Percentiles rank a stretch among this genome's conserved stretches.
Conservation (phyloP, 2,113 vertebrate genomes). For the Trematomus loennbergii region DNA sequence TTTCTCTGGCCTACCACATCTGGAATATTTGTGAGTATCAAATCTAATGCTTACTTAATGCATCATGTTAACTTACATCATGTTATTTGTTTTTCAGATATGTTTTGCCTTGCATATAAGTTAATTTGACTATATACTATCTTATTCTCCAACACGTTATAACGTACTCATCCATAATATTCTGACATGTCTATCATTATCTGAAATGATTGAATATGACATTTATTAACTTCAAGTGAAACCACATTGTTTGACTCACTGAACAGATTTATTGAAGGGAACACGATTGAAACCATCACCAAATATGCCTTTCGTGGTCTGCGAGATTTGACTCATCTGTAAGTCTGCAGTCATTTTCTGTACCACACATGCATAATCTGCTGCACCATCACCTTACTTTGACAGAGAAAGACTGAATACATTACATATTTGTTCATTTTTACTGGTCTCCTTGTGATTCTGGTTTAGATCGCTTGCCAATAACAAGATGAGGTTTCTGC, state of each 20-base stretch:
- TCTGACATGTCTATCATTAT: background rate
- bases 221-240: background rate
- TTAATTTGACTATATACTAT: background rate
- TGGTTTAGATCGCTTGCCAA: constrained; percentile 94
- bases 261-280: constrained; percentile 95
- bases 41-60: background rate
- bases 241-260: background rate
- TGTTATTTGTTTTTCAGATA: background rate
- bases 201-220: background rate
- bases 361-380: background rate
- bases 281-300: constrained; percentile 93
- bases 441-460: constrained; percentile 25
- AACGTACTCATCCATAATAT: background rate
- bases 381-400: background rate
- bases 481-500: constrained; percentile 93
- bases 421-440: constrained; percentile 6
- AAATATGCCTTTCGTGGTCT: constrained; percentile 95
- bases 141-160: background rate
- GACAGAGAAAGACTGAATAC: background rate
- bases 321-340: constrained; percentile 95
- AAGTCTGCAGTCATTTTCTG: constrained; percentile 78
- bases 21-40: constrained; percentile 96
- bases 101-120: no score
- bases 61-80: background rate
- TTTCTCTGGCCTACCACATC: constrained; percentile 94